These are phyloP conservation scores for Oncorhynchus mykiss DNA, from an alignment of 2,113 vertebrate species.

Conservation along the genomic window DNA sequence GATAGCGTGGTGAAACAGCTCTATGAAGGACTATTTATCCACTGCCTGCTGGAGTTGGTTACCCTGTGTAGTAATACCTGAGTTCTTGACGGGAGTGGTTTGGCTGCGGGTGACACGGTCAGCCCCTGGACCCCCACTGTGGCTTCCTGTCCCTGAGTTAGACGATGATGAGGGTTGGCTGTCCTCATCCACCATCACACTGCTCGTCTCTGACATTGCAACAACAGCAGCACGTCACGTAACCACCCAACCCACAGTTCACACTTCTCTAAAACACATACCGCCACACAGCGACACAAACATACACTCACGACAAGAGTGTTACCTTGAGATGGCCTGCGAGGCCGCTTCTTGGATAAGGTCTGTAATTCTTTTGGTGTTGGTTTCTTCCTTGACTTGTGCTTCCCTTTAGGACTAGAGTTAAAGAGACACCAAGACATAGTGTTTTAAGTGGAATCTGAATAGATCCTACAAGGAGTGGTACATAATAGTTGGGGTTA, in stretches of 20 bases:
- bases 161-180: constrained; percentile 78
- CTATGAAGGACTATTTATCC: too few relatives aligned
- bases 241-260: neutral
- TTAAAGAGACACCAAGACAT: constrained; percentile 15
- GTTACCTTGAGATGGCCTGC: constrained; percentile 83
- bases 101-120: constrained; percentile 76
- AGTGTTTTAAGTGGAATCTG: neutral
- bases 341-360: constrained; percentile 79
- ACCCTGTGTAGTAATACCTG: constrained; percentile 55
- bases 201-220: constrained; percentile 79
- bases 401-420: constrained; percentile 87
- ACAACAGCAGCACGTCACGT: neutral
- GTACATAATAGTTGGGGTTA: too few relatives aligned
- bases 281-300: neutral
- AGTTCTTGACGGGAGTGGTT: constrained; percentile 74
- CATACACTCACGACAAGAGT: neutral
- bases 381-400: constrained; percentile 84
- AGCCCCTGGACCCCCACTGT: constrained; percentile 69
- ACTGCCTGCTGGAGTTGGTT: too few relatives aligned
- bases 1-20: too few relatives aligned
- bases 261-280: too few relatives aligned
- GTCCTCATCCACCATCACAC: constrained; percentile 78
- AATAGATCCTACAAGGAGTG: neutral
- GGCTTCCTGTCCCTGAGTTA: constrained; percentile 74
- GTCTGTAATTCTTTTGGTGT: constrained; percentile 83